Percentiles rank a stretch among this genome's conserved stretches.
phyloP scores from a whole-genome alignment of 2,888 invertebrate species.

The Autographa gamma region DNA sequence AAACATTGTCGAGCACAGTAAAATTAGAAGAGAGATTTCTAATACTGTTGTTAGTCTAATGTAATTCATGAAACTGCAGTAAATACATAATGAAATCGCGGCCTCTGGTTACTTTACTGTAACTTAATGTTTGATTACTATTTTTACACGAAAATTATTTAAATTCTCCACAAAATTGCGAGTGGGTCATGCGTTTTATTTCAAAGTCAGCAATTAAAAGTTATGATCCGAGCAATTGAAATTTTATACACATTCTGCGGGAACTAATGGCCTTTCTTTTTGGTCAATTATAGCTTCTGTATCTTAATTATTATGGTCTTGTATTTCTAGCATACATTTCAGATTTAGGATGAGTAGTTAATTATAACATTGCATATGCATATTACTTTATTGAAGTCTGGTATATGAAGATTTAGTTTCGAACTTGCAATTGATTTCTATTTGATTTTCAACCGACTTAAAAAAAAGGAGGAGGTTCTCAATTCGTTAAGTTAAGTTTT shows the following conservation, averaged over 20 bases:
- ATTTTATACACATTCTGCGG: not conserved
- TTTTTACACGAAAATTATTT: slow-evolving; percentile 2
- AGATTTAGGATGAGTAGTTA: too few species aligned
- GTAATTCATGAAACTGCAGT: too few species aligned
- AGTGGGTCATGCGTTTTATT: slow-evolving; percentile 2
- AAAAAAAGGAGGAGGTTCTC: too few species aligned
- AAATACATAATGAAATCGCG: not conserved
- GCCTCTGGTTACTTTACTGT: slow-evolving; percentile 1
- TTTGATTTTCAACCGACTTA: too few species aligned
- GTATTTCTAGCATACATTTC: not conserved
- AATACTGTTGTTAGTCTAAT: too few species aligned
- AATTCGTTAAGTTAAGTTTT: too few species aligned
- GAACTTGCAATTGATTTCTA: too few species aligned
- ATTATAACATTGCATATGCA: too few species aligned
- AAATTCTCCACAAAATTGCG: not conserved
- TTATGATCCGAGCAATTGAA: slow-evolving; percentile 8
- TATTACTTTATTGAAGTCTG: too few species aligned
- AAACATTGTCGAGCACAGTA: too few species aligned
- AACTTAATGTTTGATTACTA: not conserved
- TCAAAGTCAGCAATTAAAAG: not conserved
- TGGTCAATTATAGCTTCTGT: not conserved
- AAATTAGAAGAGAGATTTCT: too few species aligned
- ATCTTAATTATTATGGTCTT: not conserved
- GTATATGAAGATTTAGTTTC: too few species aligned
- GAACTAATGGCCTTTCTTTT: not conserved